Evolutionary conservation across 2,113 vertebrate species (phyloP), one percentile per base, ranked within the genome.

Genomic region (Sprattus sprattus): DNA sequence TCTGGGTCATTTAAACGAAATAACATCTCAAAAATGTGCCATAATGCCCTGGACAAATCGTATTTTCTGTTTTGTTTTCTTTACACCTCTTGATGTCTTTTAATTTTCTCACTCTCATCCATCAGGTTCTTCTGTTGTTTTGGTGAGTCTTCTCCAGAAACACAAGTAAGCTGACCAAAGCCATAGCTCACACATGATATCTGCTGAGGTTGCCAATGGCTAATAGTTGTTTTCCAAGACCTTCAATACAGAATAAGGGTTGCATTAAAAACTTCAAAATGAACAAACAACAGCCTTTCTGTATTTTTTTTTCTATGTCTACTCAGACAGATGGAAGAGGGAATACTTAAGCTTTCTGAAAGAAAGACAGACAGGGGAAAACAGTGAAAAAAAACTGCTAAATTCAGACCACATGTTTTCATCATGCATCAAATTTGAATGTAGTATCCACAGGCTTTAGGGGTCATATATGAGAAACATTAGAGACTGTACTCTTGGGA

Each of bases 331-430:
- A 88, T 83, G 82, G 86, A 54, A 87, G 84, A 90, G 83, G 86
- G 86, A 87, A 85, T 85, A 44, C 82, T 87, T 60, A 86, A 28
- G 84, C 84, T 83, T 82, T 94, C 92, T 93, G 92, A 93, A 87
- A 28, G 25, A 71, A 71, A 13, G 64, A 71, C 71, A 78, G 84
- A 75, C 80, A 64, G 88, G 54, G 64, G 49, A 83, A 87, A 82
- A 87, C 90, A 85, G 81, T 88, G 90, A 92, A 92, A 86, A 95
- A 94, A 92, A 92, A 89, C 85, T 85, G 89, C 88, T 92, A 93
- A 95, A 95, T 91, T 90, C 92, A 92, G 92, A 95, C 92, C 94
- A 95, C 93, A 90, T 92, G 91, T 88, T 83, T 85, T 88, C 87
- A 92, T 88, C 90, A 82, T 87, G 88, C 91, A 82, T 87, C 54